Percentiles rank a stretch among this genome's conserved stretches.
Conservation (phyloP, 1,140 invertebrate genomes). For the Parasteatoda tepidariorum region DNA sequence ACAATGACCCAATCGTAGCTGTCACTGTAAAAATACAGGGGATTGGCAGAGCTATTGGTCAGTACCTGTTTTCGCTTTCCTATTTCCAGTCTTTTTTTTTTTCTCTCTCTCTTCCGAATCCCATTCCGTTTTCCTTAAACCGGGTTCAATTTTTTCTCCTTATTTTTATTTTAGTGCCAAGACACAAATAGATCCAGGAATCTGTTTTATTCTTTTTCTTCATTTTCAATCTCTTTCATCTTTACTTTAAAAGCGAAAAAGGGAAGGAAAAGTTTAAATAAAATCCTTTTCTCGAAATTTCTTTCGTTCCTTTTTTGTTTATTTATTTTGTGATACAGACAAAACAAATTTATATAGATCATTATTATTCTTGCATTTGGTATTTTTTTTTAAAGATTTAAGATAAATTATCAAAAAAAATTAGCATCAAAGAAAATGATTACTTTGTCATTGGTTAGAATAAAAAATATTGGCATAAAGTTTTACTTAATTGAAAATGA, state of each 20-base stretch:
- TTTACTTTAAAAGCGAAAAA: neutral
- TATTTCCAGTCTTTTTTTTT: no score
- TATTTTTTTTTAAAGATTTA: no score
- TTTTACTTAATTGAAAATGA: no score
- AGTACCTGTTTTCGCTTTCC: slow-evolving; percentile 37
- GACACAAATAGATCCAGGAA: slow-evolving; percentile 38
- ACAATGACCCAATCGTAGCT: slow-evolving; percentile 39
- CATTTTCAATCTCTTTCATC: neutral
- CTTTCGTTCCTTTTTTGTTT: neutral
- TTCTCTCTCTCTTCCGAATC: slow-evolving; percentile 11
- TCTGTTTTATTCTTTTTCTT: neutral
- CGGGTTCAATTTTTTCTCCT: neutral
- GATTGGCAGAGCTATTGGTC: slow-evolving; percentile 47
- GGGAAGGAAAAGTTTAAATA: neutral
- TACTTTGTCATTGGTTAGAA: no score
- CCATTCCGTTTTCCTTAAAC: neutral
- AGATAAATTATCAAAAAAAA: no score
- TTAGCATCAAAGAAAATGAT: no score
- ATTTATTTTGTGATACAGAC: no score
- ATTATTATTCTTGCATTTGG: no score
- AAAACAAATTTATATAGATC: no score
- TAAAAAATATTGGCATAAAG: no score
- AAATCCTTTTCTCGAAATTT: neutral
- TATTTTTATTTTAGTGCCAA: neutral
- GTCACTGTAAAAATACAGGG: slow-evolving; percentile 40